Base-by-base conservation (phyloP, 2,888 invertebrate genomes). In the Catocala sponsa region DNA sequence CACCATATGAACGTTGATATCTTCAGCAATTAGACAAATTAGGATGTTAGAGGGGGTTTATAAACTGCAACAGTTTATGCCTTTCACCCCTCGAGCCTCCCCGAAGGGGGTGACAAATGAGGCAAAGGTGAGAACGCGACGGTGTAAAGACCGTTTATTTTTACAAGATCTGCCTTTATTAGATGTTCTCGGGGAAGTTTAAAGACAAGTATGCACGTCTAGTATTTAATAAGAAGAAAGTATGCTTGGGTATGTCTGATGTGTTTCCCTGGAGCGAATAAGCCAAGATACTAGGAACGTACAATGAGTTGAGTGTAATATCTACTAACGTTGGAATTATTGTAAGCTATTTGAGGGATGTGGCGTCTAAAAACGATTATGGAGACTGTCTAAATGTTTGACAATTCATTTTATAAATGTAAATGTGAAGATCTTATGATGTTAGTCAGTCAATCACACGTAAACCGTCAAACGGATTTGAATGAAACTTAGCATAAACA, bases 41-140 rank as follows among this genome's bases (percentile, higher is more conserved):
- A 81, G 65, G 56, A 56, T 65, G 59, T 43, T 7, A n/a, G 47
- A 55, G 64, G 59, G 71, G 57, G 46, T 62, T 55, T 63, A 64
- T 74, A 69, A 78, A 79, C 71, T 84, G 85, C 83, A 81, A 78
- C 79, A 80, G 68, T 81, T 81, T 73, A 78, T 72, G 68, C 59
- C 63, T 69, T 69, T 72, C 64, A 50, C 59, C 63, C 55, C 58
- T 33, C 6, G n/a, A 12, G 46, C 15, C 15, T 56, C 25, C 51
- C 12, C 15, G 25, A 12, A 51, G 43, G 32, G 65, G 54, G 58
- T 13, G 67, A 68, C 65, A 77, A 78, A 80, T 74, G 79, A 73
- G 70, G 59, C 63, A 63, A 72, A 76, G 72, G 74, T 76, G 77
- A 66, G 72, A 73, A 65, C 70, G 72, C 68, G 67, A 73, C 65